Base-by-base conservation (phyloP, 2,888 invertebrate genomes). In the Allygus modestus region DNA sequence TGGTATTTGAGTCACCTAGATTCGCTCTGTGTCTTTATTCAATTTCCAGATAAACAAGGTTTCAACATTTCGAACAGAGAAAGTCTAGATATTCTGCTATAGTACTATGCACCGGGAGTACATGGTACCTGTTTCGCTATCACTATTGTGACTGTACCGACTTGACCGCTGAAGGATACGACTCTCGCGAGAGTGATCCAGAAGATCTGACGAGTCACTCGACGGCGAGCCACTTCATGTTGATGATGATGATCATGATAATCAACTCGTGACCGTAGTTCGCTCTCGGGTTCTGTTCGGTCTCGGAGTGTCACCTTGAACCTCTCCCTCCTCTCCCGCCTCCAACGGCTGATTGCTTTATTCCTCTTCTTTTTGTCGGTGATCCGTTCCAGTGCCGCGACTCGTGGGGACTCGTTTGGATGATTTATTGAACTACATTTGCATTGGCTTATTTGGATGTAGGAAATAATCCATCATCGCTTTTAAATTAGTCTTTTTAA, bases 351-450 rank as follows among this genome's bases (percentile, higher is more conserved):
- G 65, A 65, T 65, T 65, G 65, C 65, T 65, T 65, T 65, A 65
- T 65, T 65, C 65, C 28, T 31, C 65, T 65, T 65, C 65, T 65
- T 65, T 65, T 65, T 65, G 65, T 65, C 65, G 65, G 65, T 28
- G 65, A 28, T 65, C 65, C 65, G 65, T 65, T 65, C 28, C 28
- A 28, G 65, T 65, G 65, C 31, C 65, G 28, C 65, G 65, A 65
- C 65, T 31, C 31, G 65, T 65, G 12, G 26, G 28, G 65, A 31
- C 65, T 65, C 28, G 65, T 65, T 65, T 28, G 65, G 26, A 65
- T 65, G 65, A 65, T 65, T 65, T 65, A 65, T 65, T 65, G 65
- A 65, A 65, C 65, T 65, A 65, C 65, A 65, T 65, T 65, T 65
- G 65, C 65, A 65, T 65, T 65, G 65, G 65, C 65, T 65, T 65